Conservation (phyloP, 1,140 invertebrate species). For the Caenorhabditis briggsae region DNA sequence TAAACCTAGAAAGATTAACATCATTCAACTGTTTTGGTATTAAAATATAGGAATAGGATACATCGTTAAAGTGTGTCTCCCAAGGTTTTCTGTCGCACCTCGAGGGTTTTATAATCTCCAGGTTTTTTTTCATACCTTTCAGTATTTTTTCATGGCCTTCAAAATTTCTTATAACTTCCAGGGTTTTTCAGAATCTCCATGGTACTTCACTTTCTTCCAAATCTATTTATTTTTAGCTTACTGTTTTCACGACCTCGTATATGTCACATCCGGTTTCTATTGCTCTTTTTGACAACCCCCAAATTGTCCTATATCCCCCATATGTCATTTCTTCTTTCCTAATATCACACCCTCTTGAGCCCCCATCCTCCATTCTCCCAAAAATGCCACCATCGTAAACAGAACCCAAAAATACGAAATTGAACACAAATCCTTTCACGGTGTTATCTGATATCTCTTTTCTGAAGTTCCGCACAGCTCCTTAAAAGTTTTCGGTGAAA, state of each 20-base stretch:
- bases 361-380: not conserved
- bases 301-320: not conserved
- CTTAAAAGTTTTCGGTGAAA: too few relatives aligned
- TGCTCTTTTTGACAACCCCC: conserved; percentile 8
- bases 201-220: too few relatives aligned
- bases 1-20: conserved; percentile 54
- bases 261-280: conserved; percentile 46
- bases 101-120: too few relatives aligned
- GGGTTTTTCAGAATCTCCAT: too few relatives aligned
- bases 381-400: conserved; percentile 12
- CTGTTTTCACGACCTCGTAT: not conserved
- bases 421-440: conserved; percentile 23
- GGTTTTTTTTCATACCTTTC: too few relatives aligned
- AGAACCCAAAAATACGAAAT: not conserved
- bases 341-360: not conserved
- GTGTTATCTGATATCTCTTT: too few relatives aligned
- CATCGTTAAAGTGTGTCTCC: too few relatives aligned
- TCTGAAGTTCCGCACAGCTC: too few relatives aligned
- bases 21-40: conserved; percentile 16
- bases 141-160: too few relatives aligned
- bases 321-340: conserved; percentile 23
- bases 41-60: too few relatives aligned
- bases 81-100: too few relatives aligned
- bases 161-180: too few relatives aligned
- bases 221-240: not conserved